These are phyloP conservation scores for Brachymystax lenok DNA, from an alignment of 2,797 vertebrate genomes.

Conservation along the genomic window DNA sequence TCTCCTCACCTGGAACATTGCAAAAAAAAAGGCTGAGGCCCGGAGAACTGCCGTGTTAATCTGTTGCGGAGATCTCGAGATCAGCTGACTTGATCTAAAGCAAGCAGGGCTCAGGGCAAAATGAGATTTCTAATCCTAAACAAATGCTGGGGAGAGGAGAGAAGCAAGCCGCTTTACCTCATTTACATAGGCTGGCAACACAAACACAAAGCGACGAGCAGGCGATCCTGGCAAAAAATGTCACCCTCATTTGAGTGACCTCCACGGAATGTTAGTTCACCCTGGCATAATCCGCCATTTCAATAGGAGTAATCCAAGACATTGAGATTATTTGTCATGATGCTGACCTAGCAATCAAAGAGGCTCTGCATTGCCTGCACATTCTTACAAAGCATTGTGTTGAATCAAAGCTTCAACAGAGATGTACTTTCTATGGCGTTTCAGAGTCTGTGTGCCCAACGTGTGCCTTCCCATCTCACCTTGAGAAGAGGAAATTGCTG, in stretches of 20 bases:
- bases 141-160: conserved; percentile 66
- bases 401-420: too few relatives aligned
- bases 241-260: conserved; percentile 68
- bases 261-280: conserved; percentile 49
- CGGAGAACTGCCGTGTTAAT: conserved; percentile 65
- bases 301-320: conserved; percentile 43
- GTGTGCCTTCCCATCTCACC: conserved; percentile 14
- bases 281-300: conserved; percentile 63
- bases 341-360: not conserved
- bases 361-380: not conserved
- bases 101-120: conserved; percentile 69
- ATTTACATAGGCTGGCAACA: conserved; percentile 69
- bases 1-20: conserved; percentile 43
- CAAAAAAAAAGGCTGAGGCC: conserved; percentile 38
- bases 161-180: conserved; percentile 65
- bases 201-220: conserved; percentile 65
- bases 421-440: too few relatives aligned
- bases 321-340: conserved; percentile 51
- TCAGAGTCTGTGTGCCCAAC: conserved; percentile 29
- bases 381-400: not conserved
- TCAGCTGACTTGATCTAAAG: conserved; percentile 74
- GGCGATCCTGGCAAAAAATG: conserved; percentile 61
- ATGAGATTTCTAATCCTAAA: conserved; percentile 76
- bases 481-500: conserved; percentile 39
- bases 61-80: conserved; percentile 67